phyloP scores from a whole-genome alignment of 2,888 invertebrate genomes.

The Protodeltote pygarga region DNA sequence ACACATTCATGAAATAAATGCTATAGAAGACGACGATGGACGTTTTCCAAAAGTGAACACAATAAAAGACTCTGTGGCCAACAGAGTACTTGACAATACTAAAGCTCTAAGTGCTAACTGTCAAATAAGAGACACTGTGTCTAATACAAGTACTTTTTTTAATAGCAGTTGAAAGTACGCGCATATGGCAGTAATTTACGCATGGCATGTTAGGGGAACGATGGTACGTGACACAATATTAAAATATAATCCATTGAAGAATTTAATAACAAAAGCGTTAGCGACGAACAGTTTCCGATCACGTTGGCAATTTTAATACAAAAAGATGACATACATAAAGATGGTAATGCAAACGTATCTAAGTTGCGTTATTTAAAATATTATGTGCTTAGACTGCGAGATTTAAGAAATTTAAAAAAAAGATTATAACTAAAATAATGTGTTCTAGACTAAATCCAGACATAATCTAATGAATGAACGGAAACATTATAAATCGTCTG shows the following conservation, averaged over 20 bases:
- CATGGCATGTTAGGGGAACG: constrained; percentile 47
- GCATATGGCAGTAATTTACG: constrained; percentile 46
- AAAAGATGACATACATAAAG: constrained; percentile 24
- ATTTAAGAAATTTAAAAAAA: no score
- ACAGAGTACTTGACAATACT: constrained; percentile 27
- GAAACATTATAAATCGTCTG: no score
- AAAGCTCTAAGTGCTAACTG: constrained; percentile 14
- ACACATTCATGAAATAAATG: constrained; percentile 47
- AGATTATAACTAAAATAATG: no score
- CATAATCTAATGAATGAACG: constrained; percentile 7
- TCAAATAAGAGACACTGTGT: constrained; percentile 19
- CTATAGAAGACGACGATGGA: constrained; percentile 41
- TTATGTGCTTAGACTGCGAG: no score
- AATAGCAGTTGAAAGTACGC: constrained; percentile 23
- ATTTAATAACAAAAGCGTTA: constrained; percentile 57
- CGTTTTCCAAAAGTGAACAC: constrained; percentile 36
- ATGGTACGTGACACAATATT: constrained; percentile 57
- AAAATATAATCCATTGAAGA: constrained; percentile 51
- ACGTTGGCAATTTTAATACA: constrained; percentile 53
- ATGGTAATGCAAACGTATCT: constrained; percentile 47
- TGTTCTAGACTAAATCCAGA: background rate
- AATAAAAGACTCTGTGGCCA: constrained; percentile 26
- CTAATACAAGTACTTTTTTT: constrained; percentile 15
- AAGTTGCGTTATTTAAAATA: constrained; percentile 23
- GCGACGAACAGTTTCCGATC: constrained; percentile 48